phyloP scores from a whole-genome alignment of 2,797 vertebrate genomes.

The Acanthurus leucopareius region DNA sequence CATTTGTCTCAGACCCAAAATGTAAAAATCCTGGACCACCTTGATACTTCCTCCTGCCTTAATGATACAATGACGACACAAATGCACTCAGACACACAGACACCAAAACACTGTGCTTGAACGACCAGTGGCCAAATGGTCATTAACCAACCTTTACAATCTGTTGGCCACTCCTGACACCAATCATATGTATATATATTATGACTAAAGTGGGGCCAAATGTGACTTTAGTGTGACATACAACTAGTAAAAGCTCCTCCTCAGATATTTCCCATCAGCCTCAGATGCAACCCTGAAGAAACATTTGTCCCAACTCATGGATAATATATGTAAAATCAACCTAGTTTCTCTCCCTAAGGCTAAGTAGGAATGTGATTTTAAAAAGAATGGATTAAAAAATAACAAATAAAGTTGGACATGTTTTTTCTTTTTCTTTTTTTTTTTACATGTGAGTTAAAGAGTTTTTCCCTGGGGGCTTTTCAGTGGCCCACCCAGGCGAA shows the following conservation, averaged over 20 bases:
- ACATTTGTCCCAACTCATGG: background rate
- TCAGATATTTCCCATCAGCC: constrained; percentile 11
- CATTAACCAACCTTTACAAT: background rate
- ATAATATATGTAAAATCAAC: constrained; percentile 1
- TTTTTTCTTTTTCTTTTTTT: background rate
- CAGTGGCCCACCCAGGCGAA: constrained; percentile 83
- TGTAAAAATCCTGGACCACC: constrained; percentile 64
- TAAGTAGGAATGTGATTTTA: background rate
- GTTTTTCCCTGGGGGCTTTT: constrained; percentile 44
- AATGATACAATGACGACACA: constrained; percentile 24
- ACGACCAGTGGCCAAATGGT: constrained; percentile 54
- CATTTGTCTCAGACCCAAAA: constrained; percentile 48
- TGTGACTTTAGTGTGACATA: constrained; percentile 34
- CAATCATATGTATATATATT: constrained; percentile 37
- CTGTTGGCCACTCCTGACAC: constrained; percentile 17
- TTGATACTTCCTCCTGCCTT: constrained; percentile 40
- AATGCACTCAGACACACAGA: background rate
- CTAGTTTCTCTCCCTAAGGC: background rate
- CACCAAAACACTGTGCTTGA: background rate
- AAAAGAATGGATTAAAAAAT: background rate
- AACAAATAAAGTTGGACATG: no score
- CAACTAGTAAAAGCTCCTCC: constrained; percentile 3
- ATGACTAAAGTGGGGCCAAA: constrained; percentile 37
- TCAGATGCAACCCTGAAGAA: constrained; percentile 20
- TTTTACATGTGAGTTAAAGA: constrained; percentile 2